Evolutionary conservation across 35 echinoderm and acorn worm genomes (phyloP), one percentile per base, ranked within the genome.

Genomic region (Amphiura filiformis): DNA sequence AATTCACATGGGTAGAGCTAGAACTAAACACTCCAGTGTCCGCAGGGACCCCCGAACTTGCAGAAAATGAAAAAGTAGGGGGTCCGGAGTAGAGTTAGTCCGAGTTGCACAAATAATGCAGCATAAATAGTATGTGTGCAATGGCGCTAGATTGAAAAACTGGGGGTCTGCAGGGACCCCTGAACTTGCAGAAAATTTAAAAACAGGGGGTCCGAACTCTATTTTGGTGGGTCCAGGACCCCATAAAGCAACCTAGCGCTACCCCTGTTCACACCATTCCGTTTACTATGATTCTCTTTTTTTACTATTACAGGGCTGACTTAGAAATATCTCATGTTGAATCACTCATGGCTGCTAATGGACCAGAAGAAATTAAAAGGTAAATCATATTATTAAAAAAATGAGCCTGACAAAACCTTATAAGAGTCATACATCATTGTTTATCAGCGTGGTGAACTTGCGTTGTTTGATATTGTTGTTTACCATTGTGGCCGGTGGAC

Each of bases 361-460:
- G 64, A 34, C 76, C 78, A 56, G 89, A 80, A 88, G 93, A 88
- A 91, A 82, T 95, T 12, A 85, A 87, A 37, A 95, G 85, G 93
- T 95, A 80, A 78, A n/a, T n/a, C n/a, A n/a, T n/a, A n/a, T n/a
- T n/a, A n/a, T n/a, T n/a, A n/a, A n/a, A n/a, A n/a, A n/a, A n/a
- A n/a, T n/a, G n/a, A n/a, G n/a, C n/a, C n/a, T n/a, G n/a, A n/a
- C n/a, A n/a, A n/a, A n/a, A n/a, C n/a, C n/a, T n/a, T n/a, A n/a
- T n/a, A 31, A 34, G 3, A 65, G 0, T 34, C 84, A 15, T 14
- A 12, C 18, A 31, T 42, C 32, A 1, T 32, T 34, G 36, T 78
- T 20, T 9, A 30, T 17, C n/a, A 0, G 52, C 76, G 23, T 39
- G 77, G 30, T 44, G 30, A 78, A n/a, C 30, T 31, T 28, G 32